These are phyloP conservation scores for Cheirogaleus major DNA, from an alignment of 2,797 vertebrate genomes.

Conservation along the genomic window DNA sequence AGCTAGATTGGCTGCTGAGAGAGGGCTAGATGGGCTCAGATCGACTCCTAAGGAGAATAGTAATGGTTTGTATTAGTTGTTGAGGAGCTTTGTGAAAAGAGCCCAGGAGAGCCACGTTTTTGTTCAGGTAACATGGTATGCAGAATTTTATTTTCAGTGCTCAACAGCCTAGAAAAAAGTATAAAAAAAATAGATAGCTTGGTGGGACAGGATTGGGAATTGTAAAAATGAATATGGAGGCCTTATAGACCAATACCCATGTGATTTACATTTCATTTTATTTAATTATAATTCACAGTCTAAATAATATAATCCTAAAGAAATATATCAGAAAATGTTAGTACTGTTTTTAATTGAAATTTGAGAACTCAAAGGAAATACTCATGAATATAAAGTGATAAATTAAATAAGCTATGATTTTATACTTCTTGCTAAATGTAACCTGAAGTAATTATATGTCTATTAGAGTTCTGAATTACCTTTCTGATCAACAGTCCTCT, in stretches of 20 bases:
- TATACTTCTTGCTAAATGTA: neutral
- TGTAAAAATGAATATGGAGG: neutral
- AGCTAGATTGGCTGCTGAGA: neutral
- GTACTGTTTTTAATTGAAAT: constrained; percentile 28
- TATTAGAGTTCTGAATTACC: neutral
- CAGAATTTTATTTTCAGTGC: neutral
- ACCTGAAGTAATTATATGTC: neutral
- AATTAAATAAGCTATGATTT: neutral
- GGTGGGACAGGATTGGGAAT: neutral
- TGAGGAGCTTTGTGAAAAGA: neutral
- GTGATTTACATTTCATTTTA: constrained; percentile 6
- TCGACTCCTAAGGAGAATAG: neutral
- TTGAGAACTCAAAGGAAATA: neutral
- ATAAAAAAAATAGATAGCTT: neutral
- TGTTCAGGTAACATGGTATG: neutral
- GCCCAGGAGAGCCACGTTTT: neutral
- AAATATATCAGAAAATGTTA: constrained; percentile 14
- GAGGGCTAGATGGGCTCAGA: neutral
- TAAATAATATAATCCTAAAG: neutral
- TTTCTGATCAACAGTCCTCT: constrained; percentile 19
- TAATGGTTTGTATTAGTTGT: neutral
- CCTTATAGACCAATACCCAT: neutral
- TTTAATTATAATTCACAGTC: neutral
- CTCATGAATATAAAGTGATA: neutral
- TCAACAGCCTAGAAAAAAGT: neutral